phyloP scores from a whole-genome alignment of 1,140 invertebrate species.

The Cydia pomonella region DNA sequence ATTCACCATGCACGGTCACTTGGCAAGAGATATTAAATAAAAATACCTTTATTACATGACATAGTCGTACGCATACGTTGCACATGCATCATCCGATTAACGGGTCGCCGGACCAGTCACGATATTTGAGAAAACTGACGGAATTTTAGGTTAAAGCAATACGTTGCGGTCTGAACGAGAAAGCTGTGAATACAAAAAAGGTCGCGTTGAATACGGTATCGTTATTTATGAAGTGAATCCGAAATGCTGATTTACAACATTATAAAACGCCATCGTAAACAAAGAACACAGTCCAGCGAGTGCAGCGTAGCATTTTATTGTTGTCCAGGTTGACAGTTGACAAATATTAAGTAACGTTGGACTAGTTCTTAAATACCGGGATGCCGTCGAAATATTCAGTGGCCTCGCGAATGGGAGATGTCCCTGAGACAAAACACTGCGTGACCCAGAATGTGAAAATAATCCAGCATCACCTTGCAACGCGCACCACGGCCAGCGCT shows the following conservation, averaged over 20 bases:
- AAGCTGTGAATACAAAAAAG: constrained; percentile 31
- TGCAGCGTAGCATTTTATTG: constrained; percentile 15
- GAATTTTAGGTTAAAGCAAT: constrained; percentile 32
- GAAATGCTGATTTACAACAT: constrained; percentile 29
- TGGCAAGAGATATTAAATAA: constrained; percentile 61
- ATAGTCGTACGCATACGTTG: constrained; percentile 43
- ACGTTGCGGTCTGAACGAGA: constrained; percentile 16
- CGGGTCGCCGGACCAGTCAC: constrained; percentile 36
- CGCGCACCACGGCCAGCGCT: constrained; percentile 58
- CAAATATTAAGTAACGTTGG: constrained; percentile 36
- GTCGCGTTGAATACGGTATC: constrained; percentile 23
- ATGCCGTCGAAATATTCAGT: constrained; percentile 45
- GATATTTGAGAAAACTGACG: constrained; percentile 33
- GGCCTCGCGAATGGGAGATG: constrained; percentile 52
- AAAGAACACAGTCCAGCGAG: neutral
- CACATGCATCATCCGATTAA: constrained; percentile 47
- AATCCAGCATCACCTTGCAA: constrained; percentile 70
- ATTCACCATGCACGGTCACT: constrained; percentile 62
- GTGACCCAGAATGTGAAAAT: constrained; percentile 76
- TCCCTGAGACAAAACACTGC: constrained; percentile 71
- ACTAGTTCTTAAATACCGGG: constrained; percentile 44
- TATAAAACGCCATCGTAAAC: constrained; percentile 13
- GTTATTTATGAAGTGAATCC: constrained; percentile 22
- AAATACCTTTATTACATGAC: constrained; percentile 52
- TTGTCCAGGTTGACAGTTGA: neutral